Evolutionary conservation across 2,113 vertebrate genomes (phyloP).

Genomic region (Tetrax tetrax): DNA sequence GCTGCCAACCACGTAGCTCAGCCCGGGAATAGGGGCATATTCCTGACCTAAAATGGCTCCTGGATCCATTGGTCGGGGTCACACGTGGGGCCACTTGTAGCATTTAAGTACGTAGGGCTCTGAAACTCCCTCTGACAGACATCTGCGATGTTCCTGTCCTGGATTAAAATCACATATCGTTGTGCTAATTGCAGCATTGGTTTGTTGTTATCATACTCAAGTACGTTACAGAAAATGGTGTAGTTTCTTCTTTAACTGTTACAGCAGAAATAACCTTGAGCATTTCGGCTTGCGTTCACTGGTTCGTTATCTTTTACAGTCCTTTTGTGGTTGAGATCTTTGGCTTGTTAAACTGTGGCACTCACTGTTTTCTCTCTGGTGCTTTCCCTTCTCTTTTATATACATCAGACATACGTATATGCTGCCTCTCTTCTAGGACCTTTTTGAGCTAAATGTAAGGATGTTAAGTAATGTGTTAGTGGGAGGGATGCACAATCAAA

Average conservation of each 20-base stretch:
- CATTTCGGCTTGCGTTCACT: background rate
- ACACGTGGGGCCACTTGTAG: background rate
- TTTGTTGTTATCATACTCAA: background rate
- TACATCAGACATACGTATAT: background rate
- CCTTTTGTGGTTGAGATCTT: background rate
- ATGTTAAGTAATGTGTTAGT: background rate
- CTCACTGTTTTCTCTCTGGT: background rate
- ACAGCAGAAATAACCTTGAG: slow-evolving; percentile 48
- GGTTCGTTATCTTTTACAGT: background rate
- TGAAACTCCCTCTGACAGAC: background rate
- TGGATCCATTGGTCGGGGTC: background rate
- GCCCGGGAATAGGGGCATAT: background rate
- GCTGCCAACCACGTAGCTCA: rapidly evolving
- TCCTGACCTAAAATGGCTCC: background rate
- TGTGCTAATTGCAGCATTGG: background rate
- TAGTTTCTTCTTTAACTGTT: background rate
- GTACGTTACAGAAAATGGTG: background rate
- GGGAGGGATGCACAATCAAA: background rate
- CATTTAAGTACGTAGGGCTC: rapidly evolving
- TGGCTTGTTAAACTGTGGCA: background rate
- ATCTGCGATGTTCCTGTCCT: background rate
- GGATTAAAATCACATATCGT: rapidly evolving
- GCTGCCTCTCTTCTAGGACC: background rate
- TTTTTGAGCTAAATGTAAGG: background rate
- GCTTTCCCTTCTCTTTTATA: background rate